Base-by-base conservation (phyloP, 1,140 invertebrate genomes). In the Heterodera carotae region DNA sequence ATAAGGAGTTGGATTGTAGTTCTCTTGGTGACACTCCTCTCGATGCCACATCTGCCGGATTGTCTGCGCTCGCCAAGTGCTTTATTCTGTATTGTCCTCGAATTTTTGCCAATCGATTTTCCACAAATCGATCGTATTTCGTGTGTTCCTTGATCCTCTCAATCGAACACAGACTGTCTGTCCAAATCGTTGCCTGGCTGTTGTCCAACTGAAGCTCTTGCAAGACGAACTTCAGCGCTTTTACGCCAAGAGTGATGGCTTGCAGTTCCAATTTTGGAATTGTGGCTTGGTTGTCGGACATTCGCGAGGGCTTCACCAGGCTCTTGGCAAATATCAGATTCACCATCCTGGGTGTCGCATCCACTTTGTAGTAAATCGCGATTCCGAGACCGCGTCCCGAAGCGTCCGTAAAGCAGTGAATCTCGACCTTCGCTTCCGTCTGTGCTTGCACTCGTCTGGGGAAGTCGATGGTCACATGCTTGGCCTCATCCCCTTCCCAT, bases 331-430 rank as follows among this genome's bases (percentile, higher is more conserved):
- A 31, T 5, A 73, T 31, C 31, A 64, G 31, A 64, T 64, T 27
- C 6, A 60, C 25, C 15, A 80, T 5, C 2, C 29, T n/a, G 62
- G 31, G 27, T 3, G 77, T 39, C 10, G 70, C 43, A 18, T 22
- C 69, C 8, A 3, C 18, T 76, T 25, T 78, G 27, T 31, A 18
- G 18, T 80, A 77, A 39, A 34, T 78, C 34, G 74, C 76, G 29
- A n/a, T 29, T 48, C 76, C 76, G 18, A 48, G 67, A 22, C 43
- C 76, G 3, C n/a, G 29, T 7, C 43, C 43, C 5, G 77, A 80
- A 12, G 77, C 76, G 43, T 77, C 76, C 5, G 56, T 59, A 25
- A 77, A 77, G 15, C n/a, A 27, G 27, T 80, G 77, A 18, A 80
- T 39, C n/a, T 60, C n/a, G n/a, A 2, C 22, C n/a, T 5, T 8